These are phyloP conservation scores for Philaenus spumarius DNA, from an alignment of 1,140 invertebrate genomes.

Conservation along the genomic window DNA sequence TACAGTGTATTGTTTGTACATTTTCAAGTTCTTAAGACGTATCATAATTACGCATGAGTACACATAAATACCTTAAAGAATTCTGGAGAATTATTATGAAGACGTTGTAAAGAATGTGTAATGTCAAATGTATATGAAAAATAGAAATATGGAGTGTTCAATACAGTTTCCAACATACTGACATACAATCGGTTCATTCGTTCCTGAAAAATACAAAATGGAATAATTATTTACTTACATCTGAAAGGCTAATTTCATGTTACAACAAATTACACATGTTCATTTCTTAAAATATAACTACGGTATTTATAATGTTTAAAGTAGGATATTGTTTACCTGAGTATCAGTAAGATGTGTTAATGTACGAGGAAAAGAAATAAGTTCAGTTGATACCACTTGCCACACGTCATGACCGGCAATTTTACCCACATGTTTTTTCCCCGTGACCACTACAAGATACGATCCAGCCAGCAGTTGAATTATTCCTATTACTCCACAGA, in stretches of 20 bases:
- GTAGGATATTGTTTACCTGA: slow-evolving; percentile 56
- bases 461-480: slow-evolving; percentile 78
- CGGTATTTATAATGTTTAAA: too few relatives aligned
- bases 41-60: too few relatives aligned
- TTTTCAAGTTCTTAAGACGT: too few relatives aligned
- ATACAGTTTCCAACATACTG: slow-evolving; percentile 68
- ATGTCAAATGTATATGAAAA: slow-evolving; percentile 92
- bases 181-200: slow-evolving; percentile 73
- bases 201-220: slow-evolving; percentile 43
- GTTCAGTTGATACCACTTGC: slow-evolving; percentile 71
- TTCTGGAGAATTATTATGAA: slow-evolving; percentile 81
- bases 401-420: slow-evolving; percentile 82
- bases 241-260: too few relatives aligned
- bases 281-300: too few relatives aligned
- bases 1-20: too few relatives aligned
- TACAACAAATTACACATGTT: too few relatives aligned
- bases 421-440: slow-evolving; percentile 74
- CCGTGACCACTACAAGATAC: slow-evolving; percentile 87
- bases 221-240: too few relatives aligned
- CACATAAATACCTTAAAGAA: slow-evolving; percentile 60
- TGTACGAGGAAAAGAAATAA: slow-evolving; percentile 80
- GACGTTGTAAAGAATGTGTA: slow-evolving; percentile 83
- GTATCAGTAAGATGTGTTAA: slow-evolving; percentile 75
- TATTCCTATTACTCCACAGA: slow-evolving; percentile 86
- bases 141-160: slow-evolving; percentile 79